Conservation (phyloP, 2,888 invertebrate genomes). For the Synanthedon tipuliformis region DNA sequence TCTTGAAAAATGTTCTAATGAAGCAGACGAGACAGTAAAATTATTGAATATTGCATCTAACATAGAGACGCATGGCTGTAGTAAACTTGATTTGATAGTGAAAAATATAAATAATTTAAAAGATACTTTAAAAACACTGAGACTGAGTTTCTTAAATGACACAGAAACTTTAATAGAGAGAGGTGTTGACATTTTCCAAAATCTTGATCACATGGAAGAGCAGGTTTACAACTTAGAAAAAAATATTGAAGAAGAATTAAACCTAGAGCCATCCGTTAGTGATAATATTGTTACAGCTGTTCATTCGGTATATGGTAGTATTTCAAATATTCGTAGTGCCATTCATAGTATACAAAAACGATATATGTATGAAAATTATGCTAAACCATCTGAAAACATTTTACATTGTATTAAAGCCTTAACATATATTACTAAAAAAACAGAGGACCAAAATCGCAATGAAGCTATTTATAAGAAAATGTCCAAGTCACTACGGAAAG, state of each 20-base stretch:
- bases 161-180: slow-evolving; percentile 47
- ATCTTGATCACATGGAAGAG: slow-evolving; percentile 54
- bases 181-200: slow-evolving; percentile 47
- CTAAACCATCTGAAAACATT: slow-evolving; percentile 44
- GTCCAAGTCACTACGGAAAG: slow-evolving; percentile 40
- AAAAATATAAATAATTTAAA: slow-evolving; percentile 27
- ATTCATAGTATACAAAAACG: slow-evolving; percentile 55
- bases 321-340: slow-evolving; percentile 66
- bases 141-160: slow-evolving; percentile 27
- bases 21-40: slow-evolving; percentile 35
- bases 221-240: slow-evolving; percentile 47
- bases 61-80: slow-evolving; percentile 25
- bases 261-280: slow-evolving; percentile 26
- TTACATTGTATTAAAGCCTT: slow-evolving; percentile 43
- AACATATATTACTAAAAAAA: slow-evolving; percentile 15
- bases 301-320: slow-evolving; percentile 61
- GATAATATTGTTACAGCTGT: slow-evolving; percentile 54
- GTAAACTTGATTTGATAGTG: slow-evolving; percentile 22
- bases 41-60: slow-evolving; percentile 54
- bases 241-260: slow-evolving; percentile 24
- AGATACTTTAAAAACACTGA: slow-evolving; percentile 34
- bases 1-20: slow-evolving; percentile 31
- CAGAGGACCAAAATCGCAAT: slow-evolving; percentile 10
- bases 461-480: slow-evolving; percentile 29
- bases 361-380: slow-evolving; percentile 55